Evolutionary conservation across 2,888 invertebrate genomes (phyloP), one percentile per base, ranked within the genome.

Genomic region (Stenchaetothrips biformis): DNA sequence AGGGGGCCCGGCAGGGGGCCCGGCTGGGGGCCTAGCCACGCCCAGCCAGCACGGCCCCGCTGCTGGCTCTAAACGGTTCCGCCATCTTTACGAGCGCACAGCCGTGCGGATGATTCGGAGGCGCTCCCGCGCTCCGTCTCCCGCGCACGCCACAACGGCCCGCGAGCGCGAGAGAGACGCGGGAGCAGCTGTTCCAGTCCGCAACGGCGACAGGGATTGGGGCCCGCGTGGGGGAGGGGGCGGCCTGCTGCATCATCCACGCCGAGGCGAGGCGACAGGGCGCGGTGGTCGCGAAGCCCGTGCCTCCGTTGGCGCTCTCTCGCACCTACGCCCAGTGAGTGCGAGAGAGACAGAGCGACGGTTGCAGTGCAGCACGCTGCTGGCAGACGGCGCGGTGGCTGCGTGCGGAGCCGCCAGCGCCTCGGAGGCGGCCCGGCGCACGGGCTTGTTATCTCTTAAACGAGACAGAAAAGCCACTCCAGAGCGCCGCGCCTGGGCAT

Each of bases 81-180:
- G 25, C 67, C 67, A 74, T 74, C 67, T 74, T 74, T 74, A 21
- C 67, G 67, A 74, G 67, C 67, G 67, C 11, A 74, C 67, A 74
- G 25, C 53, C 53, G 37, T 37, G 37, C 37, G 37, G 37, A 37
- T 37, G 37, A 37, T 37, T 37, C 37, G 2, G 37, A 37, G 4
- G 37, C 4, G 37, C 1, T 4, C 2, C 4, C 37, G 37, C 4
- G 1, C 4, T 37, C 37, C 37, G 2, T 37, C 37, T 37, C 37
- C 4, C 37, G 1, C 37, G 37, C 37, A 37, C 37, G 2, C 37
- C 37, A 37, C 37, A 4, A 37, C 37, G 37, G 1, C 37, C 37
- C 6, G 53, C 16, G 53, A 13, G 59, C 1, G 13, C 59, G 18
- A 18, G 59, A 59, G 59, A 59, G 13, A 18, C 13, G 59, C 7